Evolutionary conservation across 1,140 invertebrate genomes (phyloP).

Genomic region (Neuroterus valhalla): DNA sequence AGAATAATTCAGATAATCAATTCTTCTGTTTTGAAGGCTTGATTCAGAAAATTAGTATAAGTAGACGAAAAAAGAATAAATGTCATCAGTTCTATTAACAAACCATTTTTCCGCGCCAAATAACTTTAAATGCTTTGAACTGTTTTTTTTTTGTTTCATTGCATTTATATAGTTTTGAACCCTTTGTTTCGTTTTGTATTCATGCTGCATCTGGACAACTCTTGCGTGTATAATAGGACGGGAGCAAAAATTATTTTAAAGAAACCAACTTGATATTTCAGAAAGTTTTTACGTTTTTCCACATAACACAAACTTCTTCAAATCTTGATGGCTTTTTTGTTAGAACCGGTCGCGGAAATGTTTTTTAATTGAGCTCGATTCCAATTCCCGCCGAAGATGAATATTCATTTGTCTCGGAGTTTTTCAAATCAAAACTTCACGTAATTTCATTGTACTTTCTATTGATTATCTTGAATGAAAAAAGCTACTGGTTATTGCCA

Average conservation of each 20-base stretch:
- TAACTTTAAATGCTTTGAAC: too few species aligned
- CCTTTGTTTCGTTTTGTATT: not conserved
- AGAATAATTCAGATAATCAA: too few species aligned
- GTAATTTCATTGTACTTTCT: not conserved
- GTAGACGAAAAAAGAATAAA: too few species aligned
- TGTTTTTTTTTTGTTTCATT: not conserved
- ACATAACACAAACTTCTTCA: not conserved
- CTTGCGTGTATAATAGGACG: not conserved
- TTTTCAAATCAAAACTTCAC: constrained; percentile 9
- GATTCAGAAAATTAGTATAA: too few species aligned
- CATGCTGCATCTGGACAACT: not conserved
- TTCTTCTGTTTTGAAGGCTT: too few species aligned
- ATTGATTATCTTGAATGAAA: constrained; percentile 20
- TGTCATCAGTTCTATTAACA: too few species aligned
- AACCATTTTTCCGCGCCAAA: too few species aligned
- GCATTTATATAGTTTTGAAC: constrained; percentile 1
- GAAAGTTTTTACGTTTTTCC: too few species aligned
- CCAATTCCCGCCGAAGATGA: not conserved
- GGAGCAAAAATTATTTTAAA: too few species aligned
- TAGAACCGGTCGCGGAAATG: not conserved
- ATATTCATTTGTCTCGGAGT: constrained; percentile 6
- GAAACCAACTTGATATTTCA: too few species aligned
- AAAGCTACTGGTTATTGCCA: not conserved
- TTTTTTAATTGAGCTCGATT: not conserved
- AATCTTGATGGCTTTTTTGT: not conserved